Conservation (phyloP, 2,113 vertebrate species). For the Brachyhypopomus gauderio region DNA sequence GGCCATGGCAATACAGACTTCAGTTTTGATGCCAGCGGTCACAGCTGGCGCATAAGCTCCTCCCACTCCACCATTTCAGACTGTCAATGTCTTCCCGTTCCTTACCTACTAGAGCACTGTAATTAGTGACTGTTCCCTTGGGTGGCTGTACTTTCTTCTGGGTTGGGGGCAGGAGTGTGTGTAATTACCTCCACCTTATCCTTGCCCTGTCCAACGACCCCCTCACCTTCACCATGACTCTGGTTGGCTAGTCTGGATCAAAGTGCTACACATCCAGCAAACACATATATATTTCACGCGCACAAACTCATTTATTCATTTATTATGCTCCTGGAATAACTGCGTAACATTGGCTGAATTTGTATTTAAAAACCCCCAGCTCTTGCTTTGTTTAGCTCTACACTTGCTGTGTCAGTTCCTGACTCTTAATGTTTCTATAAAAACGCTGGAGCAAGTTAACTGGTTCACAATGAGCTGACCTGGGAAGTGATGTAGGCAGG, state of each 20-base stretch:
- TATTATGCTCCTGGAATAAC: conserved; percentile 10
- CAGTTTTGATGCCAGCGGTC: background rate
- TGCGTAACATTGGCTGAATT: conserved; percentile 21
- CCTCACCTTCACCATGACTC: conserved; percentile 8
- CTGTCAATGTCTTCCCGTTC: conserved; percentile 31
- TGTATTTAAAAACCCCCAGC: background rate
- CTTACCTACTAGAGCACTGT: conserved; percentile 35
- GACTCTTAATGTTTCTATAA: conserved; percentile 62
- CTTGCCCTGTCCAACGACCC: conserved; percentile 17
- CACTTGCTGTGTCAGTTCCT: conserved; percentile 28
- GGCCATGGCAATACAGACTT: background rate
- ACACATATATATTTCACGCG: background rate
- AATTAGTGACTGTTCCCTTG: conserved; percentile 19
- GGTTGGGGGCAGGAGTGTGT: conserved; percentile 5
- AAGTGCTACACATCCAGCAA: background rate
- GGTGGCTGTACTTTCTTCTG: conserved; percentile 13
- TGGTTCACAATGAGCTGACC: conserved; percentile 75
- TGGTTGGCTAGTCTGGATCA: conserved; percentile 20
- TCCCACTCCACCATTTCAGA: conserved; percentile 26
- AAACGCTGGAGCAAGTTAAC: conserved; percentile 63
- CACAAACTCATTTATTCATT: too few species aligned
- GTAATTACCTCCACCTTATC: conserved; percentile 57
- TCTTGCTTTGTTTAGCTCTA: conserved; percentile 26
- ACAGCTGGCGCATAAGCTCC: background rate
- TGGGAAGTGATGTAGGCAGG: conserved; percentile 78